Conservation (phyloP, 1,140 invertebrate species). For the Pantala flavescens region DNA sequence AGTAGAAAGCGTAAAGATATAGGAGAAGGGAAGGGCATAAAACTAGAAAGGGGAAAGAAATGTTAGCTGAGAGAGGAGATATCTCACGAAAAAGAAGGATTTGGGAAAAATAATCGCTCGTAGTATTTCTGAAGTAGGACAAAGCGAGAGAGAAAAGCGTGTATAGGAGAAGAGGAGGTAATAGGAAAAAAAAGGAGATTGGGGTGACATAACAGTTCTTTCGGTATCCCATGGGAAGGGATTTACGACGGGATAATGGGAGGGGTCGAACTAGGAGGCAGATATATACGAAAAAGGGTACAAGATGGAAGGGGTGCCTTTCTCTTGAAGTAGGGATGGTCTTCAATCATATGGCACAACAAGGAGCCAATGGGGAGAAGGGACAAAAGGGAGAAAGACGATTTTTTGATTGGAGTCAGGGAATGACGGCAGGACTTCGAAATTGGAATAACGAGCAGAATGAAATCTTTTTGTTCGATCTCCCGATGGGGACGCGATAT, state of each 20-base stretch:
- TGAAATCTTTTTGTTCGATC: not conserved
- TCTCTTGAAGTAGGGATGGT: not conserved
- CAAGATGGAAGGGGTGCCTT: not conserved
- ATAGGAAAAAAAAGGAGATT: too few relatives aligned
- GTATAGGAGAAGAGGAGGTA: too few relatives aligned
- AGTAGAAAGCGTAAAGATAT: too few relatives aligned
- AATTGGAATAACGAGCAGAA: not conserved
- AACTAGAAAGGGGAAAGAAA: too few relatives aligned
- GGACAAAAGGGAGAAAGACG: not conserved
- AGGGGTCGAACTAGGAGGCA: not conserved
- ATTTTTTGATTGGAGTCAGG: constrained; percentile 7
- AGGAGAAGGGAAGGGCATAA: too few relatives aligned
- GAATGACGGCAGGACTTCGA: not conserved
- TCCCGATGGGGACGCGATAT: not conserved
- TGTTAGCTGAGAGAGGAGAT: too few relatives aligned
- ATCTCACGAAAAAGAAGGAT: too few relatives aligned
- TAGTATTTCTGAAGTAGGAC: too few relatives aligned
- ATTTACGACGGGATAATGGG: not conserved
- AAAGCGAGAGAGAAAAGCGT: too few relatives aligned
- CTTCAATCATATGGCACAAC: constrained; percentile 4
- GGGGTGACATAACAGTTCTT: not conserved
- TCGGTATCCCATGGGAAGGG: not conserved
- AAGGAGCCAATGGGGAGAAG: not conserved
- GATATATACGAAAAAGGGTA: not conserved
- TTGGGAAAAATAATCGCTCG: too few relatives aligned